Base-by-base conservation (phyloP, 2,113 vertebrate genomes). In the Willisornis vidua region DNA sequence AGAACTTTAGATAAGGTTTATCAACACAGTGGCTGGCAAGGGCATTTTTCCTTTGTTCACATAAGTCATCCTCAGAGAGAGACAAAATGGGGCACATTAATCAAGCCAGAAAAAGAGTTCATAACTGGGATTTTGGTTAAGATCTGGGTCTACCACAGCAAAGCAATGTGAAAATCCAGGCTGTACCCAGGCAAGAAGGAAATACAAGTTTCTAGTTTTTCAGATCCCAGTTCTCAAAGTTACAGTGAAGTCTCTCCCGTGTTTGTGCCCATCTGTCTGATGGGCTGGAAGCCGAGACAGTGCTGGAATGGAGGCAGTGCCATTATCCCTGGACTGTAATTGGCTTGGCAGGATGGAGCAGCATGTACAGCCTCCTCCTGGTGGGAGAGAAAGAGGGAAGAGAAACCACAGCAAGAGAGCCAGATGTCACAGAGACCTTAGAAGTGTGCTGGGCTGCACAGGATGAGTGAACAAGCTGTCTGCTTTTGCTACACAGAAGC, bases 311-410 rank as follows among this genome's bases (percentile, higher is more conserved):
- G 37, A 94, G 79, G 70, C 81, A 91, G 74, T 73, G 87, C 94
- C 88, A 89, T 95, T 96, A 96, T 93, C 93, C 90, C 93, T 83
- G 87, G 35, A 77, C 62, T 86, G 83, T 96, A 95, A 96, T 95
- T 94, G 88, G 84, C 92, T 92, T 91, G 87, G 93, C 93, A 94
- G 95, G 80, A 93, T 70, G 79, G 31, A 97, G 87, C 94, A 91
- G 95, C 84, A 35, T 58, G 91, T 49, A 86, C 86, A 95, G 85
- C 62, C 82, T 76, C 66, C 68, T 97, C 93, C 95, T 89, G 78
- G 61, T 91, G 95, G 28, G 92, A 96, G 45, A 94, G 75, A 77
- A 62, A 86, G 49, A 85, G 76, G 45, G 37, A 87, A 93, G 49
- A 72, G 85, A 85, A 94, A 78, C 81, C 10, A 48, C 85, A 91